Conservation (phyloP, 2,888 invertebrate genomes). For the Labia minor region DNA sequence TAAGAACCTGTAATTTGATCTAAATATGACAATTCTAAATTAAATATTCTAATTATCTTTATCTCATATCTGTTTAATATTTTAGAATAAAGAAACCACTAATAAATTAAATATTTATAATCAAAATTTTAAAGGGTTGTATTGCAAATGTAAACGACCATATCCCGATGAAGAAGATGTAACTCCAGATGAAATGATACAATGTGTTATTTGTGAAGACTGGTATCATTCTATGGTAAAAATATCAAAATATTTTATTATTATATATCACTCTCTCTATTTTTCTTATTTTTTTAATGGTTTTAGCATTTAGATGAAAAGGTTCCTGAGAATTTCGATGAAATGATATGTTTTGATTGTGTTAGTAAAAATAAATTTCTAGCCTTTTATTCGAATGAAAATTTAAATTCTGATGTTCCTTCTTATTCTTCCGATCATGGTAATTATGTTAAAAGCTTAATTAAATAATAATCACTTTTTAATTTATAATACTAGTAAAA, state of each 20-base stretch:
- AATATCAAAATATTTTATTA: constrained; percentile 27
- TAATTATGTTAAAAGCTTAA: no score
- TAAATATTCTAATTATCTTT: neutral
- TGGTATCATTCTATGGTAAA: constrained; percentile 86
- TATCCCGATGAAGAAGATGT: constrained; percentile 88
- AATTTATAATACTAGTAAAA: no score
- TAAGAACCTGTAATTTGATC: no score
- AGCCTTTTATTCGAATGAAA: constrained; percentile 32
- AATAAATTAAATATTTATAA: constrained; percentile 74
- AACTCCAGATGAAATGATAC: constrained; percentile 81
- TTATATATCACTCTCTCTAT: neutral
- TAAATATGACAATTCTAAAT: neutral
- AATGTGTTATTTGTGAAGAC: constrained; percentile 93
- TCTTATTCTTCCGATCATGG: neutral
- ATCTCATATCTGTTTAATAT: constrained; percentile 20
- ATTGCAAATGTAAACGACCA: constrained; percentile 82
- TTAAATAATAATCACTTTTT: constrained; percentile 4
- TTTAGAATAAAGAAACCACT: constrained; percentile 44
- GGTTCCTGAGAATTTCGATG: constrained; percentile 53
- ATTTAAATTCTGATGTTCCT: neutral
- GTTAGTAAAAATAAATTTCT: constrained; percentile 66
- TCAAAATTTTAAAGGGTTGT: constrained; percentile 87
- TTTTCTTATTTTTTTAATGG: constrained; percentile 16
- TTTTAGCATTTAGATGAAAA: constrained; percentile 52
- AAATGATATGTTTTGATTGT: constrained; percentile 74